Conservation (phyloP, 1,140 invertebrate species). For the Stegodyphus mimosarum region DNA sequence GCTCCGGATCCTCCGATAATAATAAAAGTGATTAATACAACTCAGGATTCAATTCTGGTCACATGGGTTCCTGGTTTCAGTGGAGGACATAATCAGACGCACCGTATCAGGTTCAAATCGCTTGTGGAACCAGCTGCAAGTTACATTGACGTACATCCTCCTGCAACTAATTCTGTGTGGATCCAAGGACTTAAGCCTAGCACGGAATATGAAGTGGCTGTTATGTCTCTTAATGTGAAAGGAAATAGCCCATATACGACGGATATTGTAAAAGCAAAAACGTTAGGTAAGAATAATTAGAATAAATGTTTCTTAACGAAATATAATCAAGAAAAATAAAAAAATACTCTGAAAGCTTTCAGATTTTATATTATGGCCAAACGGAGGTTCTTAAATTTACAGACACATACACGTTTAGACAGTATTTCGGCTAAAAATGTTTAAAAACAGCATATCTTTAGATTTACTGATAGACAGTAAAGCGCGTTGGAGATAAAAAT, state of each 20-base stretch:
- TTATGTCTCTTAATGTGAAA: conserved; percentile 87
- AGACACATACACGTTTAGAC: too few species aligned
- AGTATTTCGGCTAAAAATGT: too few species aligned
- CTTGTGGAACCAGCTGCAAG: conserved; percentile 56
- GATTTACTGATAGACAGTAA: too few species aligned
- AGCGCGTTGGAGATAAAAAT: too few species aligned
- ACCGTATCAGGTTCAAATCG: conserved; percentile 79
- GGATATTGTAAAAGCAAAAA: conserved; percentile 82
- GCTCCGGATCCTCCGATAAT: conserved; percentile 84
- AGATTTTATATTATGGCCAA: too few species aligned
- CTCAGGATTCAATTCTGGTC: conserved; percentile 88
- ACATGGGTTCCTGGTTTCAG: conserved; percentile 94
- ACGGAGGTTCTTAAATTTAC: too few species aligned
- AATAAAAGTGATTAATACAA: conserved; percentile 83
- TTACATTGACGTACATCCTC: conserved; percentile 77
- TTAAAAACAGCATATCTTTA: too few species aligned
- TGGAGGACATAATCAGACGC: conserved; percentile 87
- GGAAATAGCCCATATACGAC: conserved; percentile 85
- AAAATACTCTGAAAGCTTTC: too few species aligned
- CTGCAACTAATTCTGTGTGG: conserved; percentile 77
- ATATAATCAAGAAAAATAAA: too few species aligned
- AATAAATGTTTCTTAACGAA: not conserved
- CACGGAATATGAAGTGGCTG: conserved; percentile 89
- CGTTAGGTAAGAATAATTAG: conserved; percentile 75
- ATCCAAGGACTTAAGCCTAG: conserved; percentile 81